phyloP scores from a whole-genome alignment of 2,113 vertebrate genomes.

The Camelus bactrianus region DNA sequence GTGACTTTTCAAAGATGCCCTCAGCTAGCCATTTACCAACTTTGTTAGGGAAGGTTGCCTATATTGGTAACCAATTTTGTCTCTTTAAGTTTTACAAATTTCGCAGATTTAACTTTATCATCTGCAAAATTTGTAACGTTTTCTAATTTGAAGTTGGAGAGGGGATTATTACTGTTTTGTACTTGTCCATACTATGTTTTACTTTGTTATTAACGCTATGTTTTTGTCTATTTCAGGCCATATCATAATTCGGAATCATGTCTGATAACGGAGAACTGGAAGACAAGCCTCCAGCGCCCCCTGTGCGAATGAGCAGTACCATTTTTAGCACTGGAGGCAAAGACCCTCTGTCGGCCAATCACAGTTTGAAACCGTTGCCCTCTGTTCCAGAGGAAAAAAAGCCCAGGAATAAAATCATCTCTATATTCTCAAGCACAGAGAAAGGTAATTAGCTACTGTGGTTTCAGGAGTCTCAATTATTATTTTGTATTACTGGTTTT shows the following conservation, averaged over 20 bases:
- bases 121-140: not conserved
- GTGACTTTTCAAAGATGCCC: slow-evolving; percentile 40
- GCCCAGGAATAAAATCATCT: slow-evolving; percentile 96
- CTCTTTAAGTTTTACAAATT: not conserved
- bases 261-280: slow-evolving; percentile 97
- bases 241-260: slow-evolving; percentile 89
- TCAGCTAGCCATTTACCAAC: not conserved
- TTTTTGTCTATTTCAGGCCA: slow-evolving; percentile 80
- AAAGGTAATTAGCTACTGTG: slow-evolving; percentile 88
- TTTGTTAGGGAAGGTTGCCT: slow-evolving; percentile 11
- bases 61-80: not conserved
- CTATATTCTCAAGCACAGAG: slow-evolving; percentile 95
- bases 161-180: slow-evolving; percentile 30
- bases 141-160: slow-evolving; percentile 1
- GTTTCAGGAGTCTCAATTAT: not conserved
- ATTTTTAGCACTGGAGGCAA: slow-evolving; percentile 94
- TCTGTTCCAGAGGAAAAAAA: slow-evolving; percentile 98
- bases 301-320: slow-evolving; percentile 95
- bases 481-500: not conserved
- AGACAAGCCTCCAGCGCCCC: slow-evolving; percentile 99
- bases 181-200: not conserved
- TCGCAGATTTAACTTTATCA: not conserved
- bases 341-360: slow-evolving; percentile 94
- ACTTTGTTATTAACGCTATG: slow-evolving; percentile 51
- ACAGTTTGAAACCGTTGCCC: slow-evolving; percentile 96